Base-by-base conservation (phyloP, 2,888 invertebrate genomes). In the Drosophila glabriapex region DNA sequence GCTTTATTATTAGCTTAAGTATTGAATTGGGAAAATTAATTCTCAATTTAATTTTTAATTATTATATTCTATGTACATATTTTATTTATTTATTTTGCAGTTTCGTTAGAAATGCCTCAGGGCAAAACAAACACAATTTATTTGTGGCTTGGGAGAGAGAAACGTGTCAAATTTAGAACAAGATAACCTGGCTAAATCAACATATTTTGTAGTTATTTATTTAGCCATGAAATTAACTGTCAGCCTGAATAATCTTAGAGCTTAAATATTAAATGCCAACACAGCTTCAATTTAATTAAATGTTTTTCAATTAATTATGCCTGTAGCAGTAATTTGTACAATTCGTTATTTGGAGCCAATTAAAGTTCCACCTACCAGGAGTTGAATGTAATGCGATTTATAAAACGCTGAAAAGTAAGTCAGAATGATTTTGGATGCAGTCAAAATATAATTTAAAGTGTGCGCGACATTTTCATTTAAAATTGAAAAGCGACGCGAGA, bases 331-430 rank as follows among this genome's bases (percentile, higher is more conserved):
- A 61, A 76, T 71, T 76, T 69, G 60, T 66, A 56, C 50, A 53
- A 58, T 71, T 58, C 33, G 54, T 71, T 67, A 63, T 31, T 25
- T 55, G 43, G 33, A 29, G 53, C 49, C 70, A 61, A 76, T 80
- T 78, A 61, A 80, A 61, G 50, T 46, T 31, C 35, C 5, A 28
- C 25, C 25, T 22, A 31, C 19, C 59, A 53, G 22, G 35, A 9
- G 35, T 7, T 9, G 58, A 43, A 52, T 61, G 29, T 31, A 12
- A 1, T 25, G 25, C 31, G 5, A 73, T 49, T 64, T 59, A 59
- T 22, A 37, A 70, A 61, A 25, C 16, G 16, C 6, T 6, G 39
- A n/a, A 33, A 25, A 52, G 12, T 4, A 22, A 29, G 22, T 5
- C n/a, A 19, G 50, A 19, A 50, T 10, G 10, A 28, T 10, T 19